Base-by-base conservation (phyloP, 2,113 vertebrate genomes). In the Cryptomyrus ogoouensis region DNA sequence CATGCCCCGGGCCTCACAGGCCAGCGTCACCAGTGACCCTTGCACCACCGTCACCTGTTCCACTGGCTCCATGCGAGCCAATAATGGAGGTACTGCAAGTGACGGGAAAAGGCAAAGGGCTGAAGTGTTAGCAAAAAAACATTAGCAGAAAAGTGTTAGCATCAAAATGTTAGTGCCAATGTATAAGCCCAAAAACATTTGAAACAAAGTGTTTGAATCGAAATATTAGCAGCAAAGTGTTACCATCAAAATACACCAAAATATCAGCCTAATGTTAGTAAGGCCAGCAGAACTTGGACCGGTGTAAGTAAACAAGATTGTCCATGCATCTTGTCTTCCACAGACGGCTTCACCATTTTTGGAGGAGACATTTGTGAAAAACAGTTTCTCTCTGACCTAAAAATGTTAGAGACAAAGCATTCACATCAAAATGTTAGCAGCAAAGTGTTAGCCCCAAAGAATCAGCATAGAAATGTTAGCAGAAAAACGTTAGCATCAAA, bases 1-100 rank as follows among this genome's bases (percentile, higher is more conserved):
- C 7, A 95, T 92, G 3, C 98, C 98, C 0, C 92, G 96, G 24
- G 97, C 98, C 91, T 98, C 94, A 0, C 98, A 99, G 3, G 96
- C 95, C 83, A 99, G 93, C 0, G 96, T 96, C 89, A 98, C 96
- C 0, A 95, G 53, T 0, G 97, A 97, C 31, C 97, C 97, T 39
- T 91, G 89, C 15, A 96, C 93, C 24, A 97, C 97, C 0, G 94
- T 93, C 35, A 98, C 94, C 0, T 97, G 95, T 74, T 97, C 95
- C 0, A 94, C 95, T 87, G 95, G 96, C 91, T 97, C 94, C 0
- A 93, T 91, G 0, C 94, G 96, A 85, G 97, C 96, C 91, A 98
- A 95, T 89, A 92, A 88, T 0, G 97, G 97, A 7, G 97, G 96
- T 21, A 94, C 98, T 99, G 92, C 0, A 42, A 84, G 89, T 5